Evolutionary conservation across 2,888 invertebrate genomes (phyloP), one percentile per base, ranked within the genome.

Genomic region (Orthosia incerta): DNA sequence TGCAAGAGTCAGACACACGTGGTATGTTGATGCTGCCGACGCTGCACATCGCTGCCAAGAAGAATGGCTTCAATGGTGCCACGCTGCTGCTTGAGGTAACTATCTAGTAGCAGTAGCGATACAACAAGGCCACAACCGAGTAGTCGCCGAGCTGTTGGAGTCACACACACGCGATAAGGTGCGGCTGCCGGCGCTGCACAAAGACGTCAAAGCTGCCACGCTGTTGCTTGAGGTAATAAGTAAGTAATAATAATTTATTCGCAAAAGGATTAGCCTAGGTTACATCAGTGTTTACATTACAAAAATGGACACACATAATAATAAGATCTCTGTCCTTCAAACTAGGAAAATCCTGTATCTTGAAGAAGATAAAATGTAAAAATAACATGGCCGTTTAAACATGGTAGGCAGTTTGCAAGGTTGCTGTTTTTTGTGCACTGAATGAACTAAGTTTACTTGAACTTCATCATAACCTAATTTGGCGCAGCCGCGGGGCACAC

Each of bases 1-100:
- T 50, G 50, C n/a, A 9, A 69, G 99, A n/a, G 50, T 9, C 0
- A 50, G 50, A 50, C 7, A 3, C 18, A 50, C 0, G 50, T n/a
- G n/a, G 50, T 0, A 18, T 11, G 9, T 2, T 50, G 50, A n/a
- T 3, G n/a, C n/a, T 50, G 50, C 50, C n/a, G 11, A n/a, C 50
- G n/a, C 50, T 50, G 70, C 99, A 99, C 94, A 99, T 99, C 86
- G 99, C 99, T 23, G 99, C 99, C 62, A 99, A 99, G 96, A 99
- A 99, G 91, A 99, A 99, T 93, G 99, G 99, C 92, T 98, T 99
- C 74, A 99, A 99, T 95, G 99, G 99, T 7, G 99, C 99, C 4
- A 98, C 98, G 18, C 96, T 99, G 70, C 97, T 99, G 55, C 96
- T 99, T 83, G 98, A 99, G 97, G 98, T 98, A 90, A 84, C 61